Conservation (phyloP, 2,888 invertebrate genomes). For the Pinctada fucata region DNA sequence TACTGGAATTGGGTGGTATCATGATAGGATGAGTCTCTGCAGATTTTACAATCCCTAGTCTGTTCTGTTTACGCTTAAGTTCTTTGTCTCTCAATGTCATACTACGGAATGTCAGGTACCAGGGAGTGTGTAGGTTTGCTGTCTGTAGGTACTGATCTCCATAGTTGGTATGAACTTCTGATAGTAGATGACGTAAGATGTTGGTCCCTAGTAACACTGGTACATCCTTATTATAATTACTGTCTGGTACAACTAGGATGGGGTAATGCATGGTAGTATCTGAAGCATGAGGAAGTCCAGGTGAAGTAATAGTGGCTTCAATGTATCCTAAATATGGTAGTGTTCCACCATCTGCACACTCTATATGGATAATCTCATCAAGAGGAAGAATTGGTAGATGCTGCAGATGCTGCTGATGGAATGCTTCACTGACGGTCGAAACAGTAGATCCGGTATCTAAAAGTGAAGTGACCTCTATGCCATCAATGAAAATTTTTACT, state of each 20-base stretch:
- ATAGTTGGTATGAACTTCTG: constrained; percentile 18
- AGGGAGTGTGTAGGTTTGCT: constrained; percentile 32
- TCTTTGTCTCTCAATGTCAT: constrained; percentile 25
- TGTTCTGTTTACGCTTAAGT: constrained; percentile 26
- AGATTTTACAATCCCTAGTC: constrained; percentile 34
- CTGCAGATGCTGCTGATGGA: background rate
- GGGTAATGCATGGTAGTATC: background rate
- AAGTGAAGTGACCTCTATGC: background rate
- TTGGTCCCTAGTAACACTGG: constrained; percentile 46
- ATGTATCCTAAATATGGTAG: constrained; percentile 17
- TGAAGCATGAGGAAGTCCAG: background rate
- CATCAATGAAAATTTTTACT: background rate
- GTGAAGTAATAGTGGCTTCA: background rate
- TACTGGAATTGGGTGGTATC: constrained; percentile 33
- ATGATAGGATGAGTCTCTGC: constrained; percentile 25
- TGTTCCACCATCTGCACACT: constrained; percentile 13
- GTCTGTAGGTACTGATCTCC: constrained; percentile 41
- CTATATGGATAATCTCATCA: background rate
- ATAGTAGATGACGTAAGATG: constrained; percentile 30
- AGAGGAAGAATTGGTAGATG: background rate
- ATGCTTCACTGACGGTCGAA: background rate
- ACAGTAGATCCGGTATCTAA: background rate
- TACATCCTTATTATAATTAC: constrained; percentile 21
- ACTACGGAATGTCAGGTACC: constrained; percentile 37
- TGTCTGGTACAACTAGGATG: constrained; percentile 21